Base-by-base conservation (phyloP, 2,113 vertebrate genomes). In the Ailuropoda melanoleuca region DNA sequence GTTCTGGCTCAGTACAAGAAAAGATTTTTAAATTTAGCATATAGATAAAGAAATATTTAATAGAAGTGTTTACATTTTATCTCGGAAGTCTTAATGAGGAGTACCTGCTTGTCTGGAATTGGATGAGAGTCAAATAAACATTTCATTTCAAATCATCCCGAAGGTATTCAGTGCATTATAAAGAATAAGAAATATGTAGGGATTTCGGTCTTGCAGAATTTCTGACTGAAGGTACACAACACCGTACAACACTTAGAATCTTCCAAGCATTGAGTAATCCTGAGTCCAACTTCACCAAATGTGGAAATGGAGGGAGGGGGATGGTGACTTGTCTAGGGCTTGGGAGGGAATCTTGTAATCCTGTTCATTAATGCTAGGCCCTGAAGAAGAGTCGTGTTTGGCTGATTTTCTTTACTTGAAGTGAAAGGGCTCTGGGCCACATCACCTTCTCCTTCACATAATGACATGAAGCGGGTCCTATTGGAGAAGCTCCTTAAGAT, bases 71-170 rank as follows among this genome's bases (percentile, higher is more conserved):
- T 77, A 66, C 39, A 29, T 82, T 77, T 92, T 90, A 58, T 83
- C 64, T 96, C 43, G 4, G 43, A n/a, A n/a, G 29, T 77, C 29
- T 72, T 86, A 93, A 92, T 64, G 75, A 91, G 86, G 39, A 87
- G 55, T 68, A 39, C 8, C 21, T 31, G n/a, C 21, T 88, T 81
- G 19, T 66, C 26, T 90, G 88, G 56, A 95, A 83, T 72, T 93
- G 1, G 34, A n/a, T 82, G 29, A 34, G 24, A 93, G 17, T 72
- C 39, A 89, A 90, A 84, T 78, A 56, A 43, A 68, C 5, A n/a
- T 90, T 92, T 96, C 10, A 90, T 85, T 90, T 92, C 17, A 55
- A 37, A 64, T 84, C 75, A 77, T 55, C 34, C 48, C 88, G 43
- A 74, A 86, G 37, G 18, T 72, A 80, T 13, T 95, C 29, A 74